Percentiles rank a stretch among this genome's conserved stretches.
Evolutionary conservation across 64 coral and sea anemone species (phyloP).

Genomic region (Cladopsammia gracilis): DNA sequence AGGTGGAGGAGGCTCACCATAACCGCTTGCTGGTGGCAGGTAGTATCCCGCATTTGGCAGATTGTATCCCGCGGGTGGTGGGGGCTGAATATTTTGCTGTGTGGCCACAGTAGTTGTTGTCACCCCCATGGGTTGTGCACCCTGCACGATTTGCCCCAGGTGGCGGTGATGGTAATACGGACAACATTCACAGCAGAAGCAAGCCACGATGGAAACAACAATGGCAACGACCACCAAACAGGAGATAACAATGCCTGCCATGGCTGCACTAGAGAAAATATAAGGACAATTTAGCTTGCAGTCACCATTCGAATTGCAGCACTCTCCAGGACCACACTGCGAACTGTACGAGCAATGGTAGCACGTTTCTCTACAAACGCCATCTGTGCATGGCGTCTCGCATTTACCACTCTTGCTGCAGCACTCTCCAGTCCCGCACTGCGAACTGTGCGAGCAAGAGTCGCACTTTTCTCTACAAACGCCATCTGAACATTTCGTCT

Average conservation of each 20-base stretch:
- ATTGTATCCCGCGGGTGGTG: too few relatives aligned
- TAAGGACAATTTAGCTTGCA: background rate
- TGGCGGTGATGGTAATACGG: constrained; percentile 1
- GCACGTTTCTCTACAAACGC: constrained; percentile 1
- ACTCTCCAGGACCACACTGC: background rate
- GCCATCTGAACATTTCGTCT: background rate
- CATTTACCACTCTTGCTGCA: too few relatives aligned
- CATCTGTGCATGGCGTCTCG: background rate
- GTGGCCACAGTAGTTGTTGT: background rate
- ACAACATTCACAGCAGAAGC: constrained; percentile 4
- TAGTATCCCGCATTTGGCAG: background rate
- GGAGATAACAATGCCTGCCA: background rate
- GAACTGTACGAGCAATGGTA: background rate
- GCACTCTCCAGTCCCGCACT: too few relatives aligned
- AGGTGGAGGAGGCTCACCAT: background rate
- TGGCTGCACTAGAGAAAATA: background rate
- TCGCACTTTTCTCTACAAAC: too few relatives aligned
- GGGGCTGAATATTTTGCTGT: background rate
- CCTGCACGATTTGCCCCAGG: background rate
- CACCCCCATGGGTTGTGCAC: background rate
- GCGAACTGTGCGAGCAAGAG: too few relatives aligned
- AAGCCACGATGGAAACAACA: background rate
- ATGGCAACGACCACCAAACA: background rate
- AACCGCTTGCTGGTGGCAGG: background rate
- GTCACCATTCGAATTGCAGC: background rate